Conservation (phyloP, 2,113 vertebrate genomes). For the Centrocercus urophasianus region DNA sequence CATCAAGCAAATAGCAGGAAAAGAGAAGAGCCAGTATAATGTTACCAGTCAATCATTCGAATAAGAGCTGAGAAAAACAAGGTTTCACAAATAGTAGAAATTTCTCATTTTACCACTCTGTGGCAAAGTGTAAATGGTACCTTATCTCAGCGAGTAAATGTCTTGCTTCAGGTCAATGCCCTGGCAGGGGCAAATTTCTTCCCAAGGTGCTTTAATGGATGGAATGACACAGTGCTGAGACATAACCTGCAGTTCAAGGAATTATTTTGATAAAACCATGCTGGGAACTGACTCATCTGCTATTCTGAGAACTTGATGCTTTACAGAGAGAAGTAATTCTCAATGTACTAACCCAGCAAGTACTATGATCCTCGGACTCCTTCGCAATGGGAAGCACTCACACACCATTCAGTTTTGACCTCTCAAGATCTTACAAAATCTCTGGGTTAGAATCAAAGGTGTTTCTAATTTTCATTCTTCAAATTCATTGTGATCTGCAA, state of each 20-base stretch:
- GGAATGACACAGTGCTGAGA: background rate
- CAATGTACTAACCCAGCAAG: background rate
- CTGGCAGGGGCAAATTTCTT: background rate
- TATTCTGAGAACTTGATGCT: background rate
- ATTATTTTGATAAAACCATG: background rate
- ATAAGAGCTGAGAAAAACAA: background rate
- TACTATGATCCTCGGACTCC: background rate
- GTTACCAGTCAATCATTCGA: background rate
- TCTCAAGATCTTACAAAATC: background rate
- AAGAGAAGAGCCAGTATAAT: background rate
- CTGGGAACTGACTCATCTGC: slow-evolving; percentile 37
- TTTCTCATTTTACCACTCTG: background rate
- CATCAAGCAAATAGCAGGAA: background rate
- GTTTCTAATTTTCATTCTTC: background rate
- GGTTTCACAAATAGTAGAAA: background rate
- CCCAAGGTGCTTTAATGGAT: background rate
- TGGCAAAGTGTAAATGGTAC: background rate
- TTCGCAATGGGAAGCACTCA: background rate
- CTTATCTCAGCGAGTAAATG: fast-evolving
- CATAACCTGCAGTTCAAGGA: background rate
- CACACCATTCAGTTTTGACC: background rate
- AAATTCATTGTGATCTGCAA: background rate
- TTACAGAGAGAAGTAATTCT: background rate
- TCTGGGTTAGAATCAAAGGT: background rate
- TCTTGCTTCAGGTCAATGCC: background rate